phyloP scores from a whole-genome alignment of 1,140 invertebrate genomes.

The Rhagoletis pomonella region DNA sequence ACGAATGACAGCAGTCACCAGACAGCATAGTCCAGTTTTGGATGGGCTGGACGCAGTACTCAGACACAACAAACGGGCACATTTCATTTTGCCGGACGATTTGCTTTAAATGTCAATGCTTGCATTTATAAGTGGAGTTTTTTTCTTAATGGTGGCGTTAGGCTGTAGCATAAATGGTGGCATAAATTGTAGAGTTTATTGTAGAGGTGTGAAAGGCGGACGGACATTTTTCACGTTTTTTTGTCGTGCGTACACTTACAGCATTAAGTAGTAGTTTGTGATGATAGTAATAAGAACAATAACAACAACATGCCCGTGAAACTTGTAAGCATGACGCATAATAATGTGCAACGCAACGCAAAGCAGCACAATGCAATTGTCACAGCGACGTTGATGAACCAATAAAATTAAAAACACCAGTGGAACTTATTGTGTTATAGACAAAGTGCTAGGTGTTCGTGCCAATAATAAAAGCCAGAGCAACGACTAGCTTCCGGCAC shows the following conservation, averaged over 20 bases:
- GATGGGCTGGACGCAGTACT: neutral
- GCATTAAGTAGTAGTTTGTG: constrained; percentile 1
- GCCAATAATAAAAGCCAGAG: constrained; percentile 26
- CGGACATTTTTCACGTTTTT: constrained; percentile 18
- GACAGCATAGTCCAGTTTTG: neutral
- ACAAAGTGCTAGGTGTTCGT: neutral
- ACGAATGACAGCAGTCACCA: neutral
- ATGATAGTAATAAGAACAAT: neutral
- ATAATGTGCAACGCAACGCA: neutral
- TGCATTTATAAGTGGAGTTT: neutral
- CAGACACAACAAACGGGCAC: neutral
- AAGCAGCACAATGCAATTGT: neutral
- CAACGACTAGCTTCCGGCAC: constrained; percentile 27
- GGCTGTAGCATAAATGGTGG: neutral
- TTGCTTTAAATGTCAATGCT: constrained; percentile 20
- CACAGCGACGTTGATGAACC: neutral
- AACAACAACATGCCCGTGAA: neutral
- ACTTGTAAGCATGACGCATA: constrained; percentile 21
- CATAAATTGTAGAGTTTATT: neutral
- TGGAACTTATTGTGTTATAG: neutral
- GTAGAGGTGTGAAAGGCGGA: neutral
- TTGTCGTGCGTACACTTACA: neutral
- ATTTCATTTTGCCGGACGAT: neutral
- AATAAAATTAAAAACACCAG: neutral
- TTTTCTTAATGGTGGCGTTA: neutral